These are phyloP conservation scores for Opisthocomus hoazin DNA, from an alignment of 2,113 vertebrate species.

Conservation along the genomic window DNA sequence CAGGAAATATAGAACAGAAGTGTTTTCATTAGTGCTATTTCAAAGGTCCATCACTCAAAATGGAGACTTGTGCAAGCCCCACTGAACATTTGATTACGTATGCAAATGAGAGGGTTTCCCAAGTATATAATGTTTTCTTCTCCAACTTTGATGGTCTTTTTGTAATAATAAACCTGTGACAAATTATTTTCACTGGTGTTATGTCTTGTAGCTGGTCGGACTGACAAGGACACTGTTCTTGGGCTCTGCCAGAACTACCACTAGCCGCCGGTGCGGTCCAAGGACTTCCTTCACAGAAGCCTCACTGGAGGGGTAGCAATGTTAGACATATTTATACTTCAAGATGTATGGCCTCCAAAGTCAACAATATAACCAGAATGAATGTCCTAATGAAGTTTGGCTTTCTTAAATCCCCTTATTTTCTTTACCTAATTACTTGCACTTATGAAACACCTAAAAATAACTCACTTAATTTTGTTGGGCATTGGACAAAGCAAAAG, in stretches of 20 bases:
- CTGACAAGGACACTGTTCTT: background rate
- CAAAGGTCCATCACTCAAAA: background rate
- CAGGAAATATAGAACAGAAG: constrained; percentile 23
- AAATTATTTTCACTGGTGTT: background rate
- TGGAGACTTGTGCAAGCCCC: background rate
- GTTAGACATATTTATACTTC: background rate
- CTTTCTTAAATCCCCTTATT: background rate
- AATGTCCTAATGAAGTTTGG: background rate
- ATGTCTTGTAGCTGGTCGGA: background rate
- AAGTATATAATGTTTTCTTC: background rate
- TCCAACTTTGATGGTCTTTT: background rate
- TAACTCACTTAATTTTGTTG: background rate
- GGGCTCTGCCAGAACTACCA: background rate
- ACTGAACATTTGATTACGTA: background rate
- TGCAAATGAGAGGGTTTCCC: background rate
- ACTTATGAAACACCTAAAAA: background rate
- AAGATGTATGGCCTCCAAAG: background rate
- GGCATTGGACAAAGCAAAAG: background rate
- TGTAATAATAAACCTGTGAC: background rate
- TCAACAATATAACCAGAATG: background rate
- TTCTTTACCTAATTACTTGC: background rate
- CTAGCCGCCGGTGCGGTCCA: background rate
- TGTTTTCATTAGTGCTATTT: constrained; percentile 19
- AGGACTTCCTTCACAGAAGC: background rate
- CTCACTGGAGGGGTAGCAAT: background rate